Evolutionary conservation across 2,113 vertebrate species (phyloP).

Genomic region (Otus sunia): DNA sequence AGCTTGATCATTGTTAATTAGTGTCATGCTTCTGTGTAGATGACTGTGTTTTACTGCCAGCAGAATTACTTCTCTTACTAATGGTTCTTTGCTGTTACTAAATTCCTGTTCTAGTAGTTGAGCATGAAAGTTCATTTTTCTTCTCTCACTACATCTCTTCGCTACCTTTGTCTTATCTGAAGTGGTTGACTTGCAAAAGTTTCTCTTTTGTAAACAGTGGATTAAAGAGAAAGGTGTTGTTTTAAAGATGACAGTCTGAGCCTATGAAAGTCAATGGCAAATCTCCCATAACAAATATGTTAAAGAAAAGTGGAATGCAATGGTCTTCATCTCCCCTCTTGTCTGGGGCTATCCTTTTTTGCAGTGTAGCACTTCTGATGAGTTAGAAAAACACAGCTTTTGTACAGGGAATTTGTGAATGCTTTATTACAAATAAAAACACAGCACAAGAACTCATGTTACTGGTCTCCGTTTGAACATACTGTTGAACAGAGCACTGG

Average conservation of each 20-base stretch:
- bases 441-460: background rate
- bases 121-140: slow-evolving; percentile 11
- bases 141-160: background rate
- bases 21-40: background rate
- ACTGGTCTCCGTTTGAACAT: background rate
- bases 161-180: background rate
- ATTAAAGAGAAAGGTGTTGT: slow-evolving; percentile 42
- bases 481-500: background rate
- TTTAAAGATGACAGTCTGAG: slow-evolving; percentile 39
- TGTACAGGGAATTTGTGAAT: background rate
- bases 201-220: slow-evolving; percentile 5
- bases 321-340: background rate
- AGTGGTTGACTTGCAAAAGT: slow-evolving; percentile 24
- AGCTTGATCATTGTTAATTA: slow-evolving; percentile 12
- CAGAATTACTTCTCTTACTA: background rate
- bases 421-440: background rate
- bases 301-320: background rate
- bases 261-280: slow-evolving; percentile 5
- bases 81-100: background rate
- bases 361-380: background rate
- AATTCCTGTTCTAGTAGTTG: background rate
- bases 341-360: background rate
- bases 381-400: background rate
- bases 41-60: background rate
- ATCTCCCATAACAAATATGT: slow-evolving; percentile 8